Evolutionary conservation across 2,888 invertebrate genomes (phyloP), one percentile per base, ranked within the genome.

Genomic region (Azorinus chamasolen): DNA sequence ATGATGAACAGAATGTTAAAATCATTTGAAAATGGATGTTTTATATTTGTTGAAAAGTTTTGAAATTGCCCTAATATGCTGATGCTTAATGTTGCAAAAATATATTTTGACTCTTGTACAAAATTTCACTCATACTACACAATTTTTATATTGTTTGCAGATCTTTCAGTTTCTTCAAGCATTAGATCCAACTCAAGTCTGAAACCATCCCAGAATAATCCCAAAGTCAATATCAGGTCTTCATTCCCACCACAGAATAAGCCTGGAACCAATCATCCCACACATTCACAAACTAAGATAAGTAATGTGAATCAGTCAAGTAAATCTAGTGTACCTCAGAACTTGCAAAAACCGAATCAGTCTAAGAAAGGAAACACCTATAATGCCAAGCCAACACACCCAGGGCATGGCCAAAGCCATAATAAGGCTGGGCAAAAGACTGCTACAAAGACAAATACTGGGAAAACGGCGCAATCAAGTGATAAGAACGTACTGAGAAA

Each of bases 241-340:
- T 72, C 75, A 6, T 64, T 72, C 37, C 81, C 77, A 6, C 81
- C 79, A 22, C 61, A 59, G 2, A 24, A 54, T 41, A 70, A 61
- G 50, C 54, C 43, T 18, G 39, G 18, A 16, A 39, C 46, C 37
- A 46, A 50, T 51, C 55, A 51, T 39, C 27, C 50, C 22, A 22
- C 62, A 72, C n/a, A 22, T 41, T 72, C 48, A 51, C 53, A 45
- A 24, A 53, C 22, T 55, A 78, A 46, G 58, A 50, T 24, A 63
- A 80, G 61, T 59, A 80, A 66, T 66, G 48, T 59, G 25, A 80
- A 80, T 75, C 79, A 80, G 69, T 73, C 79, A n/a, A 46, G 54
- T 18, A 75, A 75, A 66, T 18, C 61, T 32, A 64, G 39, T 61
- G 37, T 53, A 20, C 22, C 54, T 16, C 55, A 59, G 46, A 37